phyloP scores from a whole-genome alignment of 1,140 invertebrate genomes.

The Drusus annulatus region DNA sequence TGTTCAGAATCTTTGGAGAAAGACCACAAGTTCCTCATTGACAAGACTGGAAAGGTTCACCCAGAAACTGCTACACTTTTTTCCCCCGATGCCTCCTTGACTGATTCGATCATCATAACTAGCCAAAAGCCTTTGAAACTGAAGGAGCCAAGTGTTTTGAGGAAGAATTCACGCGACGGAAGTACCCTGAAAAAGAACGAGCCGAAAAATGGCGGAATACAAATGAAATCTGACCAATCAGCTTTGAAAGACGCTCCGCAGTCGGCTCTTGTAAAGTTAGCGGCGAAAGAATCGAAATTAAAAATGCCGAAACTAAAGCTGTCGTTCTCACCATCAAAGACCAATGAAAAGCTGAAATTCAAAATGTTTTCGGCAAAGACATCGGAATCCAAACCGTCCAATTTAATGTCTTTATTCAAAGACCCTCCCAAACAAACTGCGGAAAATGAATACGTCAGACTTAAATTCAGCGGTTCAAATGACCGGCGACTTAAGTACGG shows the following conservation, averaged over 20 bases:
- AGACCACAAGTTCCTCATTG: slow-evolving; percentile 55
- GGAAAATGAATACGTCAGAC: slow-evolving; percentile 69
- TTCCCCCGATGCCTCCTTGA: slow-evolving; percentile 6
- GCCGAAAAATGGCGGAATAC: background rate
- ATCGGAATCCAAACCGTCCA: background rate
- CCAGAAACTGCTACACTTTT: slow-evolving; percentile 55
- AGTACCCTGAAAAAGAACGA: background rate
- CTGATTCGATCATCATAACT: slow-evolving; percentile 8
- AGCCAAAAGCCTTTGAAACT: slow-evolving; percentile 9
- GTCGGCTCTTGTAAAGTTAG: background rate
- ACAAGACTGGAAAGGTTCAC: slow-evolving; percentile 54
- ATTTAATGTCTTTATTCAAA: slow-evolving; percentile 37
- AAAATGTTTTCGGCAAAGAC: slow-evolving; percentile 67
- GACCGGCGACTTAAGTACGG: slow-evolving; percentile 65
- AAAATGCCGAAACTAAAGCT: slow-evolving; percentile 67
- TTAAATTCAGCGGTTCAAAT: slow-evolving; percentile 65
- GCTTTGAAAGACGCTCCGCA: background rate
- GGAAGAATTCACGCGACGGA: background rate
- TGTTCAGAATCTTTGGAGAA: slow-evolving; percentile 50
- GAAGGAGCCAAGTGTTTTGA: background rate
- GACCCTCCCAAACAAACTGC: slow-evolving; percentile 42
- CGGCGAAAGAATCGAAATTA: slow-evolving; percentile 51
- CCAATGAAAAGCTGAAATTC: slow-evolving; percentile 67
- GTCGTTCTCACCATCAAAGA: slow-evolving; percentile 66
- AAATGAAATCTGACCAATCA: no score